Evolutionary conservation across 2,888 invertebrate species (phyloP).

Genomic region (Empis livida): DNA sequence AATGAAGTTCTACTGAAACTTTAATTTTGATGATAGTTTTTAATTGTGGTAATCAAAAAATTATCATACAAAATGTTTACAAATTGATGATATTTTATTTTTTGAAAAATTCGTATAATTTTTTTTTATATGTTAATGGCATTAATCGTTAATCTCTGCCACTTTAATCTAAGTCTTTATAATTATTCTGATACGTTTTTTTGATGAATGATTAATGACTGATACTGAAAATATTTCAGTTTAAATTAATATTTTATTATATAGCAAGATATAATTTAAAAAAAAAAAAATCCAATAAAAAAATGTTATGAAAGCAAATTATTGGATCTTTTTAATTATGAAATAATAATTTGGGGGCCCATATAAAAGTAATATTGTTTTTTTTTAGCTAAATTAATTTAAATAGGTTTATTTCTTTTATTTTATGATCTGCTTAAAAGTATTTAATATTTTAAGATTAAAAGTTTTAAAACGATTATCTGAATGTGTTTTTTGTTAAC

Average conservation of each 20-base stretch:
- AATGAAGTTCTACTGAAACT: background rate
- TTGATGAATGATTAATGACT: background rate
- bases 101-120: background rate
- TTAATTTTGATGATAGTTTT: background rate
- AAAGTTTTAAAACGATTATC: too few relatives aligned
- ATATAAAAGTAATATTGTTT: too few relatives aligned
- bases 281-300: too few relatives aligned
- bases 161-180: background rate
- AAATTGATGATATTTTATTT: background rate
- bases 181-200: background rate
- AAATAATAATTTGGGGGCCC: background rate
- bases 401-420: too few relatives aligned
- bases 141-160: constrained; percentile 1
- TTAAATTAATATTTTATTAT: too few relatives aligned
- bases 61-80: too few relatives aligned
- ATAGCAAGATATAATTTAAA: too few relatives aligned
- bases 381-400: too few relatives aligned
- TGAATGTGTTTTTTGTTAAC: too few relatives aligned
- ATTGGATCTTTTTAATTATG: background rate
- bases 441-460: too few relatives aligned
- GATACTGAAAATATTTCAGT: background rate
- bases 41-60: background rate
- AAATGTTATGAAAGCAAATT: too few relatives aligned
- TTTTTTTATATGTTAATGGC: background rate
- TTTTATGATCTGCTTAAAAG: too few relatives aligned